These are phyloP conservation scores for Euleptes europaea DNA, from an alignment of 2,113 vertebrate genomes.

Conservation along the genomic window DNA sequence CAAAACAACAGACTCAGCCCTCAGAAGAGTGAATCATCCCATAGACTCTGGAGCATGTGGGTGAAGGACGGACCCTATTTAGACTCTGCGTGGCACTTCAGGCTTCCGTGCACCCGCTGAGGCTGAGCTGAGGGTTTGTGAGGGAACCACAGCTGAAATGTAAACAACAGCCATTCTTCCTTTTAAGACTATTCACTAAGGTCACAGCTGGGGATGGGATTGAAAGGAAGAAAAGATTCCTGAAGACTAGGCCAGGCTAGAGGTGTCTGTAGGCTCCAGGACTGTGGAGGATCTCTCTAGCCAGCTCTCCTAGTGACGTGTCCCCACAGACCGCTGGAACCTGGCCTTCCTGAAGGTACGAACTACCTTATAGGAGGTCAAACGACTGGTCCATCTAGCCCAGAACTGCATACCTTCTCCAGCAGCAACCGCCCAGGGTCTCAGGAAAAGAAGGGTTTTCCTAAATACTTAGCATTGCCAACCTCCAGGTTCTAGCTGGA, in stretches of 20 bases:
- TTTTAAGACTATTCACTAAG: conserved; percentile 45
- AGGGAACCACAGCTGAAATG: conserved; percentile 51
- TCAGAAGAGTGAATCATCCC: conserved; percentile 38
- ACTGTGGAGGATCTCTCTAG: not conserved
- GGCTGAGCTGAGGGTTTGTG: conserved; percentile 7
- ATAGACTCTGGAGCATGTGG: not conserved
- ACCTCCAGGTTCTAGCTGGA: too few relatives aligned
- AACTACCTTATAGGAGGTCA: not conserved
- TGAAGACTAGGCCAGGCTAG: not conserved
- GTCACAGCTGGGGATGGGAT: not conserved
- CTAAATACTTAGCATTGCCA: too few relatives aligned
- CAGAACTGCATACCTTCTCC: not conserved
- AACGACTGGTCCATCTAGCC: not conserved
- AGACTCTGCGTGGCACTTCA: conserved; percentile 15
- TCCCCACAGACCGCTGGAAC: not conserved
- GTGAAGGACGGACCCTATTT: conserved; percentile 14
- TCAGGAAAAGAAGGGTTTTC: too few relatives aligned
- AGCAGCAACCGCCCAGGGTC: too few relatives aligned
- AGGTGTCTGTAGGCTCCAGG: not conserved
- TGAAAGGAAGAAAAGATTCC: not conserved
- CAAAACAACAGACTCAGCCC: conserved; percentile 29
- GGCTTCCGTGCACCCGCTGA: fast-evolving
- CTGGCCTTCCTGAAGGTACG: not conserved
- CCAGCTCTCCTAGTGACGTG: too few relatives aligned
- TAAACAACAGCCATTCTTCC: not conserved